Base-by-base conservation (phyloP, 2,797 vertebrate genomes). In the Pempheris klunzingeri region DNA sequence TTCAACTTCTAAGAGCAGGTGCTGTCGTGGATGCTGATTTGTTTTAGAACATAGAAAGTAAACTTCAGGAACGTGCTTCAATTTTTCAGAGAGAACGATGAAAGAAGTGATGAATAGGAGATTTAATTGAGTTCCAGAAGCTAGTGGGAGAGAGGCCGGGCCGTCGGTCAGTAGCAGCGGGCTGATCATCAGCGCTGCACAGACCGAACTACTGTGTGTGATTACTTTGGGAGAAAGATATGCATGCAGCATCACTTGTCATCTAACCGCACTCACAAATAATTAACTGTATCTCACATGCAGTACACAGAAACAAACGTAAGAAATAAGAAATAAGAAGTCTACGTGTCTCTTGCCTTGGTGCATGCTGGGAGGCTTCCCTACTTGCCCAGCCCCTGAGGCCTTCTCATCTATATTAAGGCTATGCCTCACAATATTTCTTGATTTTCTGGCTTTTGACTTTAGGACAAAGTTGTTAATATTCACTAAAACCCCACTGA, bases 391-490 rank as follows among this genome's bases (percentile, higher is more conserved):
- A 34, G 13, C 14, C 54, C 8, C 60, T n/a, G 20, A 12, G 47
- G 36, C 49, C 14, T 41, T 17, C 26, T 77, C 47, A 46, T 54
- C 32, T 49, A 15, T 4, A 49, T 43, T 30, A 4, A 32, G 24
- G 39, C 13, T 64, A 6, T 55, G 34, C n/a, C 32, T 65, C 41
- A 36, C 18, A 17, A 13, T 43, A 11, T 38, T 70, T 38, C 39
- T 58, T 32, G 24, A 46, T 36, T 68, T 72, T 83, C 38, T 78
- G 47, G 24, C 66, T 59, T 57, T 36, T 67, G 24, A 47, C 69
- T 71, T 67, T 46, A 30, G 38, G 36, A 52, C 36, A 62, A 53
- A 70, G 46, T 78, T 47, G 20, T 61, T 78, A 38, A 77, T 70
- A 47, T 67, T 79, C 43, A 14, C 22, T 57, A 52, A 71, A 77